phyloP scores from a whole-genome alignment of 2,888 invertebrate genomes.

The Pimpla rufipes region DNA sequence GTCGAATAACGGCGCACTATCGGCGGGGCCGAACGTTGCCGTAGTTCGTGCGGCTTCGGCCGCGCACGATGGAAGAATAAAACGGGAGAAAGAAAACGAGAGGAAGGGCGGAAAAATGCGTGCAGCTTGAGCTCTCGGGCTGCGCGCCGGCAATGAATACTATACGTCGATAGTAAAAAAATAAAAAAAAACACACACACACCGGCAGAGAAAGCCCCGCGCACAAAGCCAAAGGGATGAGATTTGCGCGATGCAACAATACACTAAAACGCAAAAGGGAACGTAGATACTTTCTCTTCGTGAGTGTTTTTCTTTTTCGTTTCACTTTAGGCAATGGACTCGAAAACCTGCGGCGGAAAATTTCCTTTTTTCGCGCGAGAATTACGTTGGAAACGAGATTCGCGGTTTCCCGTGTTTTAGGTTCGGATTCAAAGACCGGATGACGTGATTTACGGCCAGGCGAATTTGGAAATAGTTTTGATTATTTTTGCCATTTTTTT shows the following conservation, averaged over 20 bases:
- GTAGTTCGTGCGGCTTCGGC: conserved; percentile 30
- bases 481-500: too few species aligned
- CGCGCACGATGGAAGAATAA: conserved; percentile 35
- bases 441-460: not conserved
- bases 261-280: conserved; percentile 41
- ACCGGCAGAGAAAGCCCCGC: not conserved
- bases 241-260: conserved; percentile 52
- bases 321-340: conserved; percentile 5
- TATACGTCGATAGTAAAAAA: conserved; percentile 42
- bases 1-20: conserved; percentile 76
- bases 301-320: conserved; percentile 22
- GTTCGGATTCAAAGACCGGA: not conserved
- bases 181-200: not conserved
- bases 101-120: conserved; percentile 57
- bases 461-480: too few species aligned
- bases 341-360: not conserved
- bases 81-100: conserved; percentile 33
- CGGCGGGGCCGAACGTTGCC: conserved; percentile 71
- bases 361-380: not conserved
- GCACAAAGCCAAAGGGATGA: conserved; percentile 32
- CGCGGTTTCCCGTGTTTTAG: not conserved
- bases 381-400: not conserved
- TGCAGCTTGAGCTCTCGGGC: conserved; percentile 58
- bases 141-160: conserved; percentile 14
- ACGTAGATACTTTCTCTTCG: conserved; percentile 19